Percentiles rank a stretch among this genome's conserved stretches.
Conservation (phyloP, 1,140 invertebrate species). For the Diachasmimorpha longicaudata region DNA sequence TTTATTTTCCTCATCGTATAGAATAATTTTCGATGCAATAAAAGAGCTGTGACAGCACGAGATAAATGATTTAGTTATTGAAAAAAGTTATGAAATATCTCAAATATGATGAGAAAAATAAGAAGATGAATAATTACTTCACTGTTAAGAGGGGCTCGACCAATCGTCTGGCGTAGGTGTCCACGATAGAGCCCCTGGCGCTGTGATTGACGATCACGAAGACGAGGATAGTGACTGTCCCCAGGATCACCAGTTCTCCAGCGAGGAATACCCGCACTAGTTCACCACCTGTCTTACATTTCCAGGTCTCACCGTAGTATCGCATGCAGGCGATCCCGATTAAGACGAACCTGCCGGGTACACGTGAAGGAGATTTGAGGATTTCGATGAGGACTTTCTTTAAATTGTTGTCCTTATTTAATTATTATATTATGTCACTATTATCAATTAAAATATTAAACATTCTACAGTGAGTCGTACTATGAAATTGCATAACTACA, state of each 20-base stretch:
- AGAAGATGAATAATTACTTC: conserved; percentile 68
- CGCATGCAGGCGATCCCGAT: conserved; percentile 69
- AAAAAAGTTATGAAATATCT: not conserved
- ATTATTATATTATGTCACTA: too few relatives aligned
- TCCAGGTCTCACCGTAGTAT: conserved; percentile 71
- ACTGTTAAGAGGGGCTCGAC: conserved; percentile 72
- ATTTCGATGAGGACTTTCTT: too few relatives aligned
- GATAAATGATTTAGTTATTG: too few relatives aligned
- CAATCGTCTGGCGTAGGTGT: conserved; percentile 68
- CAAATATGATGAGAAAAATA: not conserved
- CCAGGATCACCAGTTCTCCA: conserved; percentile 69
- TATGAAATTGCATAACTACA: too few relatives aligned
- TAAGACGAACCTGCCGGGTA: conserved; percentile 66
- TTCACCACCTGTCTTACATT: conserved; percentile 68
- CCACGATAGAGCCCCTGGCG: conserved; percentile 74
- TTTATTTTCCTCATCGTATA: too few relatives aligned
- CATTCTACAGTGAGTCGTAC: too few relatives aligned
- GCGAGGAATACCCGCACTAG: conserved; percentile 73
- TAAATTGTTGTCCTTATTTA: too few relatives aligned
- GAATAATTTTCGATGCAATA: too few relatives aligned
- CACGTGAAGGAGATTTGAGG: not conserved
- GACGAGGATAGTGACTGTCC: conserved; percentile 67
- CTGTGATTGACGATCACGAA: conserved; percentile 73
- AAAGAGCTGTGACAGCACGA: too few relatives aligned
- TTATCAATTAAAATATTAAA: too few relatives aligned